Evolutionary conservation across 2,113 vertebrate genomes (phyloP), one percentile per base, ranked within the genome.

Genomic region (Picathartes gymnocephalus): DNA sequence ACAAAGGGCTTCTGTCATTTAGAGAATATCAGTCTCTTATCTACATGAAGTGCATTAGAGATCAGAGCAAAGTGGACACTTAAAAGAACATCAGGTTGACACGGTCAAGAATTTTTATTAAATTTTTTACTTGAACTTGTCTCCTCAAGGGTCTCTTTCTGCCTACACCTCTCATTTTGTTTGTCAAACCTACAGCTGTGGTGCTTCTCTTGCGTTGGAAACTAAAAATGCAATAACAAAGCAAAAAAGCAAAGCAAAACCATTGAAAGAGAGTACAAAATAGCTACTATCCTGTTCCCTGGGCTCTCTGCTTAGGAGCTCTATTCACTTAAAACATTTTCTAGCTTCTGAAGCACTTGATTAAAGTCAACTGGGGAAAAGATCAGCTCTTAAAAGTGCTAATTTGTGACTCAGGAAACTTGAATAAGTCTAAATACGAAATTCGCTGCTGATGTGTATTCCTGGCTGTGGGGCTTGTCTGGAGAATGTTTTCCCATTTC

Each of bases 311-410:
- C 69, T 84, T 84, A 73, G 97, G 96, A 97, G 91, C 90, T 95
- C 96, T 96, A 71, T 90, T 96, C 96, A 97, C 96, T 97, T 97
- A 96, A 97, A 97, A 97, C 94, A 96, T 94, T 97, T 97, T 93
- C 70, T 64, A 86, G 84, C 94, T 97, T 97, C 96, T 96, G 96
- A 97, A 93, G 95, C 96, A 96, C 96, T 98, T 97, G 96, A 98
- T 98, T 97, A 96, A 98, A 97, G 97, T 96, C 97, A 96, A 94
- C 78, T 97, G 96, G 95, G 95, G 92, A 96, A 97, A 94, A 97
- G 96, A 97, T 94, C 95, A 96, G 94, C 95, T 95, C 94, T 94
- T 97, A 97, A 96, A 96, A 98, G 95, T 93, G 92, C 96, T 97
- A 97, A 97, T 98, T 97, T 97, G 91, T 97, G 94, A 77, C 94